Evolutionary conservation across 1,140 invertebrate genomes (phyloP), one percentile per base, ranked within the genome.

Genomic region (Lasioglossum baleicum): DNA sequence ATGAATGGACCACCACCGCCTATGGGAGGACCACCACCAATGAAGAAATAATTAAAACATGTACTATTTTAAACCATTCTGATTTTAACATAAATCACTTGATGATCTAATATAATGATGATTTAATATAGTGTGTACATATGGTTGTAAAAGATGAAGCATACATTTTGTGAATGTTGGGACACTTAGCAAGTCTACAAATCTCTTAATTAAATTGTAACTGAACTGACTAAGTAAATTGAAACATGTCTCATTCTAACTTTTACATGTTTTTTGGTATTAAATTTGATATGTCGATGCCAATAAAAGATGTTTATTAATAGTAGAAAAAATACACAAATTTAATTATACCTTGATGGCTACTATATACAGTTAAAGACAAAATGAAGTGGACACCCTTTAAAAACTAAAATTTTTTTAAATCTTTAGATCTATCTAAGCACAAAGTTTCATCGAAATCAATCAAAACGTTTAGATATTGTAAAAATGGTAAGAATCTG

Each of bases 1-100:
- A 94, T 96, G 94, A 96, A 95, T 89, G 95, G 95, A 87, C 95
- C 95, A 48, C 94, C 92, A 51, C 92, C 92, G 42, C 90, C 92
- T 4, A 90, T 90, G 78, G 83, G 79, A 48, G 90, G 88, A 4
- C 91, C 91, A n/a, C 89, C 91, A 22, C 88, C 94, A 80, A 94
- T 95, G 88, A 95, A 94, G 83, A 95, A 94, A 90, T 94, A 94
- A 86, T 75, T 22, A 48, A 65, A 6, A 5, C 67, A 15, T 31
- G 40, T 35, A 75, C 71, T 71, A 42, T 22, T 75, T 5, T 22
- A 7, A 48, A 48, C 17, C 1, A 31, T 15, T 68, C 6, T 26
- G 65, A 31, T 15, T 48, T 56, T 22, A 2, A 26, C 22, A 51
- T 17, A 51, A 60, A n/a, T 13, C n/a, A 35, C 22, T 44, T 2